Percentiles rank a stretch among this genome's conserved stretches.
phyloP scores from a whole-genome alignment of 2,888 invertebrate genomes.

The Himalopsyche tibetana region DNA sequence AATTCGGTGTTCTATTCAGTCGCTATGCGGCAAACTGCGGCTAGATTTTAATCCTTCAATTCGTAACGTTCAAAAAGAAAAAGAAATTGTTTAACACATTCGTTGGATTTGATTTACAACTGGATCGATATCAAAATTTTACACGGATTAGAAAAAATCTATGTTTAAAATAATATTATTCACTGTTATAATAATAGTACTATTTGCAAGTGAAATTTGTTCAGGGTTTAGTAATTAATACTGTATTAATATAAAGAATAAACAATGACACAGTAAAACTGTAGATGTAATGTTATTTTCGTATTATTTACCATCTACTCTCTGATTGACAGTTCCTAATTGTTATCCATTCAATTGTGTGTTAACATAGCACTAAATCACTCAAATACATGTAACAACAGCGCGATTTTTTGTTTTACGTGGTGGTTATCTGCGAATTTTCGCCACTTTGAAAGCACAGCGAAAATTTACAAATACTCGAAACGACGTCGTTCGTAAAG shows the following conservation, averaged over 20 bases:
- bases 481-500: constrained; percentile 8
- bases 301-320: constrained; percentile 15
- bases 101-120: background rate
- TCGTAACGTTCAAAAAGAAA: background rate
- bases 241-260: background rate
- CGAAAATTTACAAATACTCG: background rate
- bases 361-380: background rate
- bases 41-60: constrained; percentile 8
- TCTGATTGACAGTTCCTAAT: background rate
- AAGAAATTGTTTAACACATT: background rate
- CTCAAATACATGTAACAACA: background rate
- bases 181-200: background rate
- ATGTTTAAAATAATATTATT: background rate
- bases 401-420: background rate
- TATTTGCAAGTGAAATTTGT: no score
- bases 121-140: background rate
- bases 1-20: background rate
- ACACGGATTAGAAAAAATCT: background rate
- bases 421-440: background rate
- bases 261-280: background rate
- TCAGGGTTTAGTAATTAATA: background rate
- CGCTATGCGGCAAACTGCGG: constrained; percentile 26
- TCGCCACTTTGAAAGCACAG: background rate
- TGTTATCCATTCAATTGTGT: background rate
- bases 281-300: background rate